phyloP scores from a whole-genome alignment of 2,888 invertebrate species.

The Drosophila picticornis region DNA sequence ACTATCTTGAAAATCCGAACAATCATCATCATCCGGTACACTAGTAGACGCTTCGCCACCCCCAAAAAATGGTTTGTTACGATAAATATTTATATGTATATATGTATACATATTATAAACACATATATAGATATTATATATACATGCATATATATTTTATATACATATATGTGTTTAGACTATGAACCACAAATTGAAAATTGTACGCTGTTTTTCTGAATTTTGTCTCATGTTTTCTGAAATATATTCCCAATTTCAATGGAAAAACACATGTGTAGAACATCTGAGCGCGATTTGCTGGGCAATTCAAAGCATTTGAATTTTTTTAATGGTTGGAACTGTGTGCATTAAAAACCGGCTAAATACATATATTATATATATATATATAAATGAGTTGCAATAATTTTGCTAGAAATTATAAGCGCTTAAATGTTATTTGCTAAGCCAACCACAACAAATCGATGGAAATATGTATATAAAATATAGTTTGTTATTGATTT shows the following conservation, averaged over 20 bases:
- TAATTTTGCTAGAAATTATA: constrained; percentile 4
- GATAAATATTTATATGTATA: constrained; percentile 41
- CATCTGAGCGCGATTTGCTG: constrained; percentile 40
- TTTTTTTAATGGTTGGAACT: constrained; percentile 20
- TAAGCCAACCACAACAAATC: constrained; percentile 28
- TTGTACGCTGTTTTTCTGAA: constrained; percentile 32
- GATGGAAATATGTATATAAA: background rate
- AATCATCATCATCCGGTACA: constrained; percentile 31
- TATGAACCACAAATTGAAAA: constrained; percentile 34
- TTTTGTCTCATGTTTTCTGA: constrained; percentile 24
- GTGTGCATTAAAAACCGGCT: constrained; percentile 12
- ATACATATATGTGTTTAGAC: background rate
- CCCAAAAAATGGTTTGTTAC: constrained; percentile 29
- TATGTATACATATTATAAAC: no score
- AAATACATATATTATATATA: background rate
- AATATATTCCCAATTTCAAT: constrained; percentile 32
- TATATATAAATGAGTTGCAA: constrained; percentile 6
- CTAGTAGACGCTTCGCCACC: constrained; percentile 42
- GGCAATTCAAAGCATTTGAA: constrained; percentile 4
- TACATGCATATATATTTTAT: constrained; percentile 7
- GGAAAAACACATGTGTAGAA: constrained; percentile 53
- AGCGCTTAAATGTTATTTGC: constrained; percentile 16
- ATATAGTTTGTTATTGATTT: constrained; percentile 38
- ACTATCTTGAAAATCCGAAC: constrained; percentile 38
- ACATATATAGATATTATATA: no score